Evolutionary conservation across 2,797 vertebrate species (phyloP).

Genomic region (Mus spretus): DNA sequence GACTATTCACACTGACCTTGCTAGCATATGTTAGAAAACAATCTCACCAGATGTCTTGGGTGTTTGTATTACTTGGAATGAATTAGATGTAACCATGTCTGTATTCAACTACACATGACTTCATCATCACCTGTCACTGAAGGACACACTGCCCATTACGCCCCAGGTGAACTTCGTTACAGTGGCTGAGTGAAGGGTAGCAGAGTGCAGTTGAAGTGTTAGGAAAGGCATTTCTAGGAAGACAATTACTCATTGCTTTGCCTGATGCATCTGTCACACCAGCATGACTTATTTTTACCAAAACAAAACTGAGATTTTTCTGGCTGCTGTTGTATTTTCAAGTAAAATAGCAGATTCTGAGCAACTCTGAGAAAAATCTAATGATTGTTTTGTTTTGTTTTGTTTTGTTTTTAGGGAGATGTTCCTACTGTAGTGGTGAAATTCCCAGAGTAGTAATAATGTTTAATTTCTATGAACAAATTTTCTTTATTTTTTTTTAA

Average conservation of each 20-base stretch:
- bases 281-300: not conserved
- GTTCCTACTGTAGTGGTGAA: not conserved
- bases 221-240: not conserved
- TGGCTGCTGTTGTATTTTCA: not conserved
- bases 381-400: not conserved
- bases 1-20: not conserved
- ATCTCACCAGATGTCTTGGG: not conserved
- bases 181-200: not conserved
- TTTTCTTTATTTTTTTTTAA: not conserved
- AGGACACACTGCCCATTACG: not conserved
- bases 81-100: not conserved
- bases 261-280: not conserved
- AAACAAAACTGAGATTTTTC: not conserved
- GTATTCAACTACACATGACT: not conserved
- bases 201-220: not conserved
- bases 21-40: not conserved
- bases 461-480: slow-evolving; percentile 39
- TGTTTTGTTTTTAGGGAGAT: slow-evolving; percentile 8
- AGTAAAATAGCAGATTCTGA: slow-evolving; percentile 55
- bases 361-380: slow-evolving; percentile 52
- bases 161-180: not conserved
- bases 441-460: not conserved
- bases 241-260: not conserved
- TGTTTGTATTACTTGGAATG: not conserved
- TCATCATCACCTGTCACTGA: not conserved